These are phyloP conservation scores for Labrus mixtus DNA, from an alignment of 2,113 vertebrate genomes.

Conservation along the genomic window DNA sequence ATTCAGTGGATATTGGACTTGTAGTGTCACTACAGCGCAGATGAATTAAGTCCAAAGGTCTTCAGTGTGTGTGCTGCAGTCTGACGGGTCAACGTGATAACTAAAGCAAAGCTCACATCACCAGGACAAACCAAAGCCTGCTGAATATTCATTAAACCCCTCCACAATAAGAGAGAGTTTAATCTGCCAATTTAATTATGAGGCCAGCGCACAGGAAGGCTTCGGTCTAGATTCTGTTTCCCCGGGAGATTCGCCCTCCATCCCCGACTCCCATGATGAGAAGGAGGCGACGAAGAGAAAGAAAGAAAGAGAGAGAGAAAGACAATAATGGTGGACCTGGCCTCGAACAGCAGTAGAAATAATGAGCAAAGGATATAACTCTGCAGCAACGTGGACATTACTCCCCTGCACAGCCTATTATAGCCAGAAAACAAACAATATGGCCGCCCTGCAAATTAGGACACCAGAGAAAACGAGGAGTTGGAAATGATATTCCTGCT, in stretches of 20 bases:
- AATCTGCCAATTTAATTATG: conserved; percentile 80
- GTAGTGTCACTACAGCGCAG: conserved; percentile 19
- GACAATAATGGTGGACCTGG: conserved; percentile 33
- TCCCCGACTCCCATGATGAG: conserved; percentile 57
- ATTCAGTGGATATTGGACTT: conserved; percentile 1
- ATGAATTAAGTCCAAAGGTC: conserved; percentile 64
- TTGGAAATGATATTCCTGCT: conserved; percentile 52
- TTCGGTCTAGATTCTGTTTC: conserved; percentile 68
- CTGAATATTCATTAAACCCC: conserved; percentile 78
- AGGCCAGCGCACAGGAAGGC: conserved; percentile 67
- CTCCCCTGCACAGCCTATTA: conserved; percentile 59
- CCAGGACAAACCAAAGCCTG: conserved; percentile 50
- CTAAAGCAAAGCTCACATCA: conserved; percentile 60
- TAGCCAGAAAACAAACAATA: conserved; percentile 65
- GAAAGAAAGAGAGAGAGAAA: conserved; percentile 12
- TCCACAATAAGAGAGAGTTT: conserved; percentile 71
- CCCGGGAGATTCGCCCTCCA: conserved; percentile 64
- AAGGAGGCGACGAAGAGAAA: background rate
- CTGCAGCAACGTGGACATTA: conserved; percentile 44
- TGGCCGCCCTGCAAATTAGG: conserved; percentile 62
- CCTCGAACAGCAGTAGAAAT: conserved; percentile 35
- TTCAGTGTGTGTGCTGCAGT: conserved; percentile 13
- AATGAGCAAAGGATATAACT: conserved; percentile 58
- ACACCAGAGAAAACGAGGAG: conserved; percentile 51
- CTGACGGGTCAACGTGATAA: conserved; percentile 60